phyloP scores from a whole-genome alignment of 1,140 invertebrate genomes.

The Drosophila parabipectinata region DNA sequence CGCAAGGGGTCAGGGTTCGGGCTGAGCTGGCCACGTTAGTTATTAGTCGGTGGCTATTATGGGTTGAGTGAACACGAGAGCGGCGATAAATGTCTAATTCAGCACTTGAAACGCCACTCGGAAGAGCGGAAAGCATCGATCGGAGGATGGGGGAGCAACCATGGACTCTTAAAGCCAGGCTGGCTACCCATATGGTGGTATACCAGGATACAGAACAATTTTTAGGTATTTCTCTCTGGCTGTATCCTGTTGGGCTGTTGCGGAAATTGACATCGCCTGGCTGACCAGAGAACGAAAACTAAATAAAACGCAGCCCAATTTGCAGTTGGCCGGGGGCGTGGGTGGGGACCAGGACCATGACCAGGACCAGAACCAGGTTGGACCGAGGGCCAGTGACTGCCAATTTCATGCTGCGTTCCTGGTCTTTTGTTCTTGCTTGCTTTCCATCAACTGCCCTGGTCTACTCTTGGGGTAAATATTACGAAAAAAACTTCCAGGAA shows the following conservation, averaged over 20 bases:
- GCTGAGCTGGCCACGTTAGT: conserved; percentile 58
- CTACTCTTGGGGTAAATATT: conserved; percentile 2
- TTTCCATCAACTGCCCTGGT: conserved; percentile 9
- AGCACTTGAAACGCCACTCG: conserved; percentile 18
- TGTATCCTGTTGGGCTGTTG: background rate
- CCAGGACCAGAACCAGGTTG: background rate
- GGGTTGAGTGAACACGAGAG: conserved; percentile 56
- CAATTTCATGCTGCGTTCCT: conserved; percentile 68
- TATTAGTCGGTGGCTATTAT: conserved; percentile 55
- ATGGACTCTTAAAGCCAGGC: background rate
- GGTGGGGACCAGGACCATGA: too few relatives aligned
- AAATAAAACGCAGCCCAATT: conserved; percentile 74
- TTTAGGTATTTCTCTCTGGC: background rate
- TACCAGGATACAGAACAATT: background rate
- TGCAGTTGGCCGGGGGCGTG: conserved; percentile 19
- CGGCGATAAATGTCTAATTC: conserved; percentile 53
- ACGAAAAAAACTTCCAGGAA: background rate
- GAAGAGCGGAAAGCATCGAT: background rate
- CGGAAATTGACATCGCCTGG: conserved; percentile 64
- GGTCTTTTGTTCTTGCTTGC: conserved; percentile 31
- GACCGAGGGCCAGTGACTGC: conserved; percentile 20
- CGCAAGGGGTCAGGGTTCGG: conserved; percentile 20
- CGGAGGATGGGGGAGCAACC: too few relatives aligned
- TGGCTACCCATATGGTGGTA: background rate
- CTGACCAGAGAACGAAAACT: conserved; percentile 55